Evolutionary conservation across 2,888 invertebrate genomes (phyloP).

Genomic region (Incurvaria masculella): DNA sequence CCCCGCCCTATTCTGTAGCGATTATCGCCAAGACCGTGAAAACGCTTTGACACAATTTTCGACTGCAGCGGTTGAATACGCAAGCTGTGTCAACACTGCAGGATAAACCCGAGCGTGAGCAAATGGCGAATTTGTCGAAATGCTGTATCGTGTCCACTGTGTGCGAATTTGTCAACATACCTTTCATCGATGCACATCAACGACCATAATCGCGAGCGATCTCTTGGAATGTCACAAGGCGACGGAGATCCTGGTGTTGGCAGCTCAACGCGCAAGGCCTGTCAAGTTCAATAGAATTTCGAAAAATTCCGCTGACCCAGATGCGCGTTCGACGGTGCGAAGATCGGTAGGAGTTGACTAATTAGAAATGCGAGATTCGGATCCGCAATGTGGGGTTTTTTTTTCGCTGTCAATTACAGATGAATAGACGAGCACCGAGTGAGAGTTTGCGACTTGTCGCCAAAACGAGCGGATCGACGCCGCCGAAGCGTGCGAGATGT

Average conservation of each 20-base stretch:
- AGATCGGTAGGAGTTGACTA: constrained; percentile 21
- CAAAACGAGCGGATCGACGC: constrained; percentile 43
- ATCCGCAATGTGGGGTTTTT: constrained; percentile 26
- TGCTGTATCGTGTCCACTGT: too few species aligned
- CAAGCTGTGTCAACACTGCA: not conserved
- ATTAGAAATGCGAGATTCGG: constrained; percentile 41
- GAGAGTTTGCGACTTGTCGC: constrained; percentile 52
- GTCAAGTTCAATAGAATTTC: constrained; percentile 28
- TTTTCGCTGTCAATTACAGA: constrained; percentile 40
- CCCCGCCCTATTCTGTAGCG: constrained; percentile 36
- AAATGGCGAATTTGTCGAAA: too few species aligned
- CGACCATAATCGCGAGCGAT: too few species aligned
- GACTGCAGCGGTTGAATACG: not conserved
- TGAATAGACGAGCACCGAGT: constrained; percentile 45
- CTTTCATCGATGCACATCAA: too few species aligned
- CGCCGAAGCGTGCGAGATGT: not conserved
- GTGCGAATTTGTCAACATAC: too few species aligned
- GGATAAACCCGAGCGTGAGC: not conserved
- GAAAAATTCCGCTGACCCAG: constrained; percentile 53
- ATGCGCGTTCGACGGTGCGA: constrained; percentile 22
- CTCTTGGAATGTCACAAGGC: not conserved
- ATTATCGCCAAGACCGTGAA: constrained; percentile 41
- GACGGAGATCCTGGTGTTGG: constrained; percentile 41
- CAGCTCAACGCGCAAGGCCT: constrained; percentile 27
- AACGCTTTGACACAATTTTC: constrained; percentile 45